A percentile compares a stretch with the other conserved stretches of the same genome.
Evolutionary conservation across 2,888 invertebrate genomes (phyloP).

Genomic region (Julus scandinavius): DNA sequence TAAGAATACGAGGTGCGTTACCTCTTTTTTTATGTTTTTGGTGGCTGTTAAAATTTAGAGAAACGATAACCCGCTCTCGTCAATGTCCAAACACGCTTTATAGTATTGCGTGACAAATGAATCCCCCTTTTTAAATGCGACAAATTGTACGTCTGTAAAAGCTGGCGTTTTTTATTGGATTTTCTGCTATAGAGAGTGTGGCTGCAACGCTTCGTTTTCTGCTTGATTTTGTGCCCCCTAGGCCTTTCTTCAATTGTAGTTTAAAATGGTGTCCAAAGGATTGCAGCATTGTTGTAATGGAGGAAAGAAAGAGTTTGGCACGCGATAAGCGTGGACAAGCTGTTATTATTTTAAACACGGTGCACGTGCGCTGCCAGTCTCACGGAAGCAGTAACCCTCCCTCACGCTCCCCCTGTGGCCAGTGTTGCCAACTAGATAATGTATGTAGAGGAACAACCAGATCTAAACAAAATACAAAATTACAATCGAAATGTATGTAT

Average conservation of each 20-base stretch:
- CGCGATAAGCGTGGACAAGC: slow-evolving; percentile 29
- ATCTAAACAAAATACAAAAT: too few species aligned
- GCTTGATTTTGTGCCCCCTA: not conserved
- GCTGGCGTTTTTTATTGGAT: not conserved
- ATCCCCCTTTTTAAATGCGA: not conserved
- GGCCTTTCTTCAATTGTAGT: slow-evolving; percentile 1
- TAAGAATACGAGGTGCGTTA: slow-evolving; percentile 33
- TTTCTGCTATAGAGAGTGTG: not conserved
- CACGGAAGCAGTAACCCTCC: not conserved
- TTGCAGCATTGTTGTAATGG: not conserved
- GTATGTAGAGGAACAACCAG: not conserved
- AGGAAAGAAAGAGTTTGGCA: slow-evolving; percentile 42
- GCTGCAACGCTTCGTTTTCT: slow-evolving; percentile 14
- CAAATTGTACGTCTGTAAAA: slow-evolving; percentile 21
- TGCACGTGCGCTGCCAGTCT: slow-evolving; percentile 1
- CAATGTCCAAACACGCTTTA: not conserved
- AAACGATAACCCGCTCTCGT: slow-evolving; percentile 23
- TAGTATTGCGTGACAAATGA: slow-evolving; percentile 32
- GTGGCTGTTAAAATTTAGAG: not conserved
- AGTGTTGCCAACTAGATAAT: not conserved
- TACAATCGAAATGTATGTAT: too few species aligned
- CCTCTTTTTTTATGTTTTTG: not conserved
- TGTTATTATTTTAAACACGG: slow-evolving; percentile 34
- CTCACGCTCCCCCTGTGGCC: not conserved
- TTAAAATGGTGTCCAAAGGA: slow-evolving; percentile 35